Evolutionary conservation across 1,140 invertebrate genomes (phyloP).

Genomic region (Zaprionus tsacasi): DNA sequence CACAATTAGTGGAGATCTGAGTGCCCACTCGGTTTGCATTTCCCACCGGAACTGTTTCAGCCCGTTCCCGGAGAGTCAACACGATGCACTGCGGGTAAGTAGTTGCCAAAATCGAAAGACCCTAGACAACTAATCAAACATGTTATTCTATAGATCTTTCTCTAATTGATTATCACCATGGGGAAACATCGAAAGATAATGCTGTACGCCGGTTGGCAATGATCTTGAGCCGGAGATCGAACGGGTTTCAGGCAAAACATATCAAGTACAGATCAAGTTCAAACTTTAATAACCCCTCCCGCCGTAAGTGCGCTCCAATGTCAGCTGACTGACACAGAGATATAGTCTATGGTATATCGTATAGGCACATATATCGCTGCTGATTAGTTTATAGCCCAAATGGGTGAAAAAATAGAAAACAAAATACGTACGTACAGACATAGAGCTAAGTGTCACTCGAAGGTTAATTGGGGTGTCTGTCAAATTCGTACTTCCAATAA

Average conservation of each 20-base stretch:
- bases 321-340: conserved; percentile 30
- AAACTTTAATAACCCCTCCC: conserved; percentile 58
- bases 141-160: neutral
- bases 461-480: conserved; percentile 59
- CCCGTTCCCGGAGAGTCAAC: conserved; percentile 2
- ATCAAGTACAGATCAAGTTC: conserved; percentile 49
- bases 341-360: conserved; percentile 3
- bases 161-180: neutral
- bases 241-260: conserved; percentile 3
- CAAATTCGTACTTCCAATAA: conserved; percentile 54
- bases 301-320: conserved; percentile 67
- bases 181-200: neutral
- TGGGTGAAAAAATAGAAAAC: conserved; percentile 37
- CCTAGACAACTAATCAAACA: conserved; percentile 1
- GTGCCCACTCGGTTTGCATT: conserved; percentile 14
- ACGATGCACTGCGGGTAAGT: neutral
- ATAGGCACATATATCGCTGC: conserved; percentile 26
- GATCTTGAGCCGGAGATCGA: conserved; percentile 24
- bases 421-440: conserved; percentile 24
- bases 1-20: conserved; percentile 31
- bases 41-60: conserved; percentile 40
- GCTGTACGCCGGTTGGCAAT: conserved; percentile 5
- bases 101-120: neutral
- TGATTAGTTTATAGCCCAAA: conserved; percentile 51
- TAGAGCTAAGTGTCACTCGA: conserved; percentile 43